Base-by-base conservation (phyloP, 2,797 vertebrate species). In the Okamejei kenojei region DNA sequence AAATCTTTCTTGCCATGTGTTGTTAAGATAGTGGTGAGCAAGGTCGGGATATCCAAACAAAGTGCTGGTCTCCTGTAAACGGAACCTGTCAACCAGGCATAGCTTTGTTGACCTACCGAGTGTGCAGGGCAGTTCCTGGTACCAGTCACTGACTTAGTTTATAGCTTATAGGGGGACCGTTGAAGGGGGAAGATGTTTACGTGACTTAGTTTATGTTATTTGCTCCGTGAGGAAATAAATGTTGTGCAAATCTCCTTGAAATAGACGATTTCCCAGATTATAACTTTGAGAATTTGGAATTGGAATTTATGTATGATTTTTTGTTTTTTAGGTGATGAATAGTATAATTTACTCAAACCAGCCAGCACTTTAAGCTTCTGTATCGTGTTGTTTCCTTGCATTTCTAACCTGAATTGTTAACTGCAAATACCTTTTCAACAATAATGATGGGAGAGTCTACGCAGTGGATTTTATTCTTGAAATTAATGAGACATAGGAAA, bases 21-120 rank as follows among this genome's bases (percentile, higher is more conserved):
- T 98, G 97, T 98, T 97, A 97, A 97, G 98, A 98, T 97, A 97
- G 97, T 96, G 96, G 97, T 97, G 97, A 97, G 97, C 97, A 97
- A 97, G 96, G 96, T 97, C 96, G 96, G 96, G 95, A 96, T 97
- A 97, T 97, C 97, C 97, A 98, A 98, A 98, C 98, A 98, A 97
- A 97, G 96, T 95, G 94, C 94, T 95, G 96, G 96, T 97, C 96
- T 97, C 97, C 96, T 97, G 97, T 97, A 97, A 98, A 97, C 97
- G 96, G 97, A 98, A 97, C 97, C 97, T 98, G 97, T 98, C 97
- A 98, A 97, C 95, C 95, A 94, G 94, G 95, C 98, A 97, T 97
- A 97, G 97, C 97, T 97, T 95, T 90, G 96, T 96, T 97, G 98
- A 98, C 98, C 98, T 97, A 96, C 95, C 94, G 81, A 94, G 95